These are phyloP conservation scores for Proterorhinus semilunaris DNA, from an alignment of 2,113 vertebrate genomes.

Conservation along the genomic window DNA sequence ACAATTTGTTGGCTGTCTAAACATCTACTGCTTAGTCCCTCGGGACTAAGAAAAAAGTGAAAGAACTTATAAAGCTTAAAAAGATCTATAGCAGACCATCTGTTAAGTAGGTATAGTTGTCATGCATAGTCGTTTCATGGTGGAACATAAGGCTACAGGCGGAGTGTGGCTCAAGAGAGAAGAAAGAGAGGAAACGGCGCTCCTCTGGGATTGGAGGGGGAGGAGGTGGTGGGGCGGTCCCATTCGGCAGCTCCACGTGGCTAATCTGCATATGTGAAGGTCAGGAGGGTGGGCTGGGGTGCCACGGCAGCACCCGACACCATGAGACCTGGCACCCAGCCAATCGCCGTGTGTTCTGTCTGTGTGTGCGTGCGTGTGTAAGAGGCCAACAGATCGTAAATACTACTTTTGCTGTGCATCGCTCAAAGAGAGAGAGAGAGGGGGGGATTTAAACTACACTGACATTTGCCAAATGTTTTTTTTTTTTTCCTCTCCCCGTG, in stretches of 20 bases:
- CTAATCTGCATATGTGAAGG: constrained; percentile 94
- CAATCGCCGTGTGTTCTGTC: constrained; percentile 57
- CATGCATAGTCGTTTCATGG: constrained; percentile 8
- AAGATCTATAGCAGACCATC: constrained; percentile 25
- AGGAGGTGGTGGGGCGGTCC: constrained; percentile 33
- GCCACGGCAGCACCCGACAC: constrained; percentile 63
- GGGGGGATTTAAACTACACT: constrained; percentile 49
- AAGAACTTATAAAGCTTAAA: constrained; percentile 17
- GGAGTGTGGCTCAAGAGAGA: background rate
- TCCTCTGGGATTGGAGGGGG: constrained; percentile 68
- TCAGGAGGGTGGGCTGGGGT: constrained; percentile 73
- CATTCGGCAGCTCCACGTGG: constrained; percentile 83
- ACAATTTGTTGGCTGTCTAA: constrained; percentile 51
- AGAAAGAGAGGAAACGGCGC: constrained; percentile 32
- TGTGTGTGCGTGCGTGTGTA: constrained; percentile 8
- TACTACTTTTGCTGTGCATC: constrained; percentile 28
- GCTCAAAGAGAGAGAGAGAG: constrained; percentile 37
- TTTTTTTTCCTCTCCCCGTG: constrained; percentile 23
- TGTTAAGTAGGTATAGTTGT: constrained; percentile 13
- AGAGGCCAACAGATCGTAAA: constrained; percentile 37
- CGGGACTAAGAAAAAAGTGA: constrained; percentile 37
- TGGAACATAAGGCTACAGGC: background rate
- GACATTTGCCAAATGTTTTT: constrained; percentile 59
- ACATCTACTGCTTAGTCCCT: constrained; percentile 54
- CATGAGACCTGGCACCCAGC: constrained; percentile 77